Conservation (phyloP, 2,888 invertebrate genomes). For the Temnothorax ravouxi region DNA sequence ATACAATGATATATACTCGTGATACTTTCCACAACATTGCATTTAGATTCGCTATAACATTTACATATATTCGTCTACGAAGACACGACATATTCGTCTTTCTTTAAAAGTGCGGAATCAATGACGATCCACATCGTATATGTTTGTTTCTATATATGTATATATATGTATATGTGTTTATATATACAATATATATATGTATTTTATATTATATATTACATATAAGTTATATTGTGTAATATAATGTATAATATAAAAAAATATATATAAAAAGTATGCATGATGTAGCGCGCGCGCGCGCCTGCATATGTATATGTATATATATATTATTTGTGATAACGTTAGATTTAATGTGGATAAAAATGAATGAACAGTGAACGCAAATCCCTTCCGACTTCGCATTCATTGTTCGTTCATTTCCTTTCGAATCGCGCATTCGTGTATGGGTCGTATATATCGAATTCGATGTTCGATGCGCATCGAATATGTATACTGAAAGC, state of each 20-base stretch:
- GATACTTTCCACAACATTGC: neutral
- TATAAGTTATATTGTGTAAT: constrained; percentile 5
- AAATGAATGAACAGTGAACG: neutral
- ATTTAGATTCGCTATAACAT: neutral
- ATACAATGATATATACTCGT: neutral
- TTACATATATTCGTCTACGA: neutral
- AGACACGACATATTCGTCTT: neutral
- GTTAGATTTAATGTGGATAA: constrained; percentile 1
- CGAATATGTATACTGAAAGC: neutral
- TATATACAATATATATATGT: neutral
- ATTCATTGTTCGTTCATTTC: neutral
- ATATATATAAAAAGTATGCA: neutral
- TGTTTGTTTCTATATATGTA: neutral
- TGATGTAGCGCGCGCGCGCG: no score
- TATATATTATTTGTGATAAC: constrained; percentile 24
- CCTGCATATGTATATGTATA: neutral
- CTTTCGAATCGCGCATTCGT: neutral
- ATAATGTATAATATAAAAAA: constrained; percentile 14
- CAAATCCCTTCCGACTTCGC: neutral
- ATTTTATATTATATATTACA: neutral
- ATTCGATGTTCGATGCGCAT: neutral
- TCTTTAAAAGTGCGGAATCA: neutral
- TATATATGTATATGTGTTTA: neutral
- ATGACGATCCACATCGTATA: neutral
- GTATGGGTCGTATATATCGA: neutral